Base-by-base conservation (phyloP, 1,140 invertebrate genomes). In the Melitaea cinxia region DNA sequence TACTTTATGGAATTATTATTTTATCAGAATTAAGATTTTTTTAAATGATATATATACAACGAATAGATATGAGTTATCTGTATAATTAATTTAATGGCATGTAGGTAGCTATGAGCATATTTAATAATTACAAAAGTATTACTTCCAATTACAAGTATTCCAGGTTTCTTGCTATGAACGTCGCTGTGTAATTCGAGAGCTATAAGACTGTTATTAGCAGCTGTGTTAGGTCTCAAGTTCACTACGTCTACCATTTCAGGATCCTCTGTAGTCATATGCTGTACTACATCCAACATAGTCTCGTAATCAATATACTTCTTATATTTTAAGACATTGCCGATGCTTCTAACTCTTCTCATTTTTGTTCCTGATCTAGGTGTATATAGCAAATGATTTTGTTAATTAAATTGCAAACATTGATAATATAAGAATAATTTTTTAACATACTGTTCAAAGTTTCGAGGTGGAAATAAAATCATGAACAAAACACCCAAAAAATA, bases 141-240 rank as follows among this genome's bases (percentile, higher is more conserved):
- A 85, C 87, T 80, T 69, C 79, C 87, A 39, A 88, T 75, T 6
- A 90, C 52, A 23, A 90, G 80, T 56, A 90, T 84, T 23, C 88
- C 88, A 14, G 85, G 85, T 70, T 90, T 90, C 17, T 63, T 82
- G 37, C 71, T 85, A 7, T 75, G 70, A 4, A 54, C 71, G 53
- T 90, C 85, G 45, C 85, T 90, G 5, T 76, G 78, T 19, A 90
- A 65, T 53, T 90, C 80, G 6, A 90, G 52, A 6, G 84, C 81
- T 19, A 85, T 17, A 4, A 90, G 72, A 23, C 68, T 82, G 1
- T 80, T 77, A 59, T 90, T 90, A 21, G 63, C 59, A 9, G 49
- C 17, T 19, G 85, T 88, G 0, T 7, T 23, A 1, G 85, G 88
- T 1, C 52, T 47, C 21, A 90, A 59, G 14, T 75, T 55, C 1